Base-by-base conservation (phyloP, 2,113 vertebrate genomes). In the Aegotheles bennettii region DNA sequence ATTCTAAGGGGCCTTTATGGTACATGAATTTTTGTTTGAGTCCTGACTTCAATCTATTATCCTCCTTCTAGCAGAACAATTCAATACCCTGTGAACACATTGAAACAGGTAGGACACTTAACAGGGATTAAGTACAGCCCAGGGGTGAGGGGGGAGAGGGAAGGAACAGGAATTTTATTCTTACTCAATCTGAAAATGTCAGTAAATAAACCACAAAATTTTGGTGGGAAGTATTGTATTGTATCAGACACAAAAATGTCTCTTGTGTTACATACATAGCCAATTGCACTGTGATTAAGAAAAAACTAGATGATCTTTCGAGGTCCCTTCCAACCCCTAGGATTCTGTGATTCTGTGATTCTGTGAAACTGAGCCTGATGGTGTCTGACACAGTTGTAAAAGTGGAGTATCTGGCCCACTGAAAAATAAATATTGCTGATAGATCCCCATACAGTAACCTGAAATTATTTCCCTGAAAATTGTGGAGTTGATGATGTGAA, bases 391-490 rank as follows among this genome's bases (percentile, higher is more conserved):
- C 28, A 26, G 48, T 75, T 94, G 83, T 57, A 85, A 86, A 92
- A 88, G 42, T 80, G 24, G 17, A 92, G 36, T 86, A 59, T 81
- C 43, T 84, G 31, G 51, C 26, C 68, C 53, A 82, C 3, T 69
- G 83, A 90, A 92, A 92, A 78, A 71, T 90, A 96, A 92, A 92
- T 96, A 78, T 89, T 90, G 40, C 53, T 75, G 29, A 84, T 78
- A 90, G 19, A 11, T 61, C 79, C 48, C 69, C 7, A 45, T 60
- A 35, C 12, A 84, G n/a, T 45, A 76, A 84, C 93, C 56, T 87
- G 80, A 87, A 90, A 82, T 89, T 89, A 92, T 29, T 79, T 47
- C 38, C 45, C 25, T 84, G 69, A 71, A 91, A 86, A 71, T 14
- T 54, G 33, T 51, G 31, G 11, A 59, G 33, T 7, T 57, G 36